Conservation (phyloP, 1,140 invertebrate species). For the Caenorhabditis latens region DNA sequence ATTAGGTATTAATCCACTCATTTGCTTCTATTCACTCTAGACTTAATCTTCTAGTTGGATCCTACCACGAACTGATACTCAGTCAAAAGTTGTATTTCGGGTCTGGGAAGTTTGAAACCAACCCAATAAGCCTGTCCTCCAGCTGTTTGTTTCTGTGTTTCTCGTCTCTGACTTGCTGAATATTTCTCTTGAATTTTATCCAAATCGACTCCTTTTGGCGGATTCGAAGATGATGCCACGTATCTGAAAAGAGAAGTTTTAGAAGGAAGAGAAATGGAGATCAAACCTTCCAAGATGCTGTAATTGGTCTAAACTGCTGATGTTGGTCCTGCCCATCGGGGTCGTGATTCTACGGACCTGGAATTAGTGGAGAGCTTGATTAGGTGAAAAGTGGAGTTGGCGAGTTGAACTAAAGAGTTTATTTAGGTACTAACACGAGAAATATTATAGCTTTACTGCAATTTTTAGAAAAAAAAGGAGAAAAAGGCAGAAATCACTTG, state of each 20-base stretch:
- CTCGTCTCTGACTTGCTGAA: slow-evolving; percentile 58
- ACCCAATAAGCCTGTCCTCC: slow-evolving; percentile 65
- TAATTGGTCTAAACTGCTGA: slow-evolving; percentile 71
- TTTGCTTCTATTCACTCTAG: slow-evolving; percentile 14
- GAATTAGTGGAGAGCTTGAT: slow-evolving; percentile 63
- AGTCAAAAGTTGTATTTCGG: too few species aligned
- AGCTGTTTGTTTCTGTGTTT: slow-evolving; percentile 9
- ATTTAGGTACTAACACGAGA: too few species aligned
- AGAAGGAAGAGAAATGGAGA: neutral
- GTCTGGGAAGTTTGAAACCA: neutral
- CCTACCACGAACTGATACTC: neutral
- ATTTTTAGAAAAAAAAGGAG: too few species aligned
- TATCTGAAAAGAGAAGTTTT: slow-evolving; percentile 68
- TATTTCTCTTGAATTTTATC: slow-evolving; percentile 69
- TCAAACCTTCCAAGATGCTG: slow-evolving; percentile 72
- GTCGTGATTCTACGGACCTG: slow-evolving; percentile 74
- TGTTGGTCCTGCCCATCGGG: slow-evolving; percentile 72
- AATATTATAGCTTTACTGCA: too few species aligned
- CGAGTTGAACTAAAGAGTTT: too few species aligned
- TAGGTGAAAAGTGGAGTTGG: slow-evolving; percentile 42
- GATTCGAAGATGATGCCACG: slow-evolving; percentile 71
- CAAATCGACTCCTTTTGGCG: slow-evolving; percentile 69
- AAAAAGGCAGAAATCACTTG: too few species aligned
- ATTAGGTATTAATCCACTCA: slow-evolving; percentile 15
- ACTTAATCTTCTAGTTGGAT: neutral